A percentile compares a stretch with the other conserved stretches of the same genome.
These are phyloP conservation scores for Barnardius zonarius DNA, from an alignment of 2,113 vertebrate genomes.

Conservation along the genomic window DNA sequence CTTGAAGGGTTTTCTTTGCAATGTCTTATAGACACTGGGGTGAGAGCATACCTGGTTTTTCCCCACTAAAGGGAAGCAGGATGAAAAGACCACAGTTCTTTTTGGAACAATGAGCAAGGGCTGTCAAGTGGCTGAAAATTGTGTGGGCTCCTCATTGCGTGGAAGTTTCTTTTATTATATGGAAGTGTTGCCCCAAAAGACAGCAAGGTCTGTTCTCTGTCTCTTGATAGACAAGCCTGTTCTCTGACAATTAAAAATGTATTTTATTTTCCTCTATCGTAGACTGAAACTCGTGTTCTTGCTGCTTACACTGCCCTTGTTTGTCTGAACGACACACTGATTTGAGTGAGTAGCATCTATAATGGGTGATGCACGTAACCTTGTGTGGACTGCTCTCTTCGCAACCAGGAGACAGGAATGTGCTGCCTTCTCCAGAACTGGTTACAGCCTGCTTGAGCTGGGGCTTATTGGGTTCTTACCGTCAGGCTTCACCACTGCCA, in stretches of 20 bases:
- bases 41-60: neutral
- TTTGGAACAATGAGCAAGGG: neutral
- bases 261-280: neutral
- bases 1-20: neutral
- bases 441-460: neutral
- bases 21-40: neutral
- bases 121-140: neutral
- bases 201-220: neutral
- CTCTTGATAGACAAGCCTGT: neutral
- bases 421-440: neutral
- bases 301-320: neutral
- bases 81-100: neutral
- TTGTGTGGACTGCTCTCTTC: neutral
- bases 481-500: neutral
- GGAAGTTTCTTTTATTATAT: neutral
- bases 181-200: neutral
- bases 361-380: neutral
- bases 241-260: neutral
- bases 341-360: neutral
- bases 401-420: neutral
- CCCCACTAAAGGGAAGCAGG: neutral
- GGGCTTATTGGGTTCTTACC: neutral
- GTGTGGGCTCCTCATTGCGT: neutral
- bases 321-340: neutral
- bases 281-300: neutral